phyloP scores from a whole-genome alignment of 2,888 invertebrate genomes.

The Cistogaster globosa region DNA sequence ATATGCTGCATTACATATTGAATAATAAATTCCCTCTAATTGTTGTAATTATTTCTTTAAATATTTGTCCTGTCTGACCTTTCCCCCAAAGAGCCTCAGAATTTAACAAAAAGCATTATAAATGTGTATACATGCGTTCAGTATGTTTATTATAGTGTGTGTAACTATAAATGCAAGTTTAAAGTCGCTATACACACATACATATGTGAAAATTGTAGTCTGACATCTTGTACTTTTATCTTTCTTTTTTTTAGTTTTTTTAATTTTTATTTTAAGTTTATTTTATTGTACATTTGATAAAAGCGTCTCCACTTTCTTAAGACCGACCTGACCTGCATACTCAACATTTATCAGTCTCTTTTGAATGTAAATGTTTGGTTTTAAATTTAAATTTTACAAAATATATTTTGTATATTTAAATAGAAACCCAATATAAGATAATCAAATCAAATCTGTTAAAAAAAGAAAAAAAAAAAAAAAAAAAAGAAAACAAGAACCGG shows the following conservation, averaged over 20 bases:
- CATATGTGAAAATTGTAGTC: conserved; percentile 33
- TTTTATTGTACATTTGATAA: conserved; percentile 64
- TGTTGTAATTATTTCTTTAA: too few species aligned
- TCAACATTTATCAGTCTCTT: conserved; percentile 69
- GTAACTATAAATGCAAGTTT: conserved; percentile 37
- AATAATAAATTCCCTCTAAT: too few species aligned
- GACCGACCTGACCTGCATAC: conserved; percentile 72
- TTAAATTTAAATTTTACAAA: conserved; percentile 67
- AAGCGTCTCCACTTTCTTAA: conserved; percentile 71
- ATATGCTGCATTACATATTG: too few species aligned
- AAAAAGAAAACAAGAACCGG: conserved; percentile 4
- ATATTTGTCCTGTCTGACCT: too few species aligned
- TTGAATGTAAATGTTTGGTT: conserved; percentile 66
- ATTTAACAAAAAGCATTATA: neutral
- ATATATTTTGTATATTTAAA: conserved; percentile 23
- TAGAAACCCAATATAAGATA: conserved; percentile 4
- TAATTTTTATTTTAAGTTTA: conserved; percentile 41
- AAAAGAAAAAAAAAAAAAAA: neutral
- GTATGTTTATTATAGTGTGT: neutral
- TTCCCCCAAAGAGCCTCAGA: too few species aligned
- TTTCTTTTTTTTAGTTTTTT: neutral
- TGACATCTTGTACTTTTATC: conserved; percentile 46
- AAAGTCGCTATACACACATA: neutral
- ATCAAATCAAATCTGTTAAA: neutral
- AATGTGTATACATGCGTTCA: neutral